These are phyloP conservation scores for Sialis fuliginosa DNA, from an alignment of 2,888 invertebrate genomes.

Conservation along the genomic window DNA sequence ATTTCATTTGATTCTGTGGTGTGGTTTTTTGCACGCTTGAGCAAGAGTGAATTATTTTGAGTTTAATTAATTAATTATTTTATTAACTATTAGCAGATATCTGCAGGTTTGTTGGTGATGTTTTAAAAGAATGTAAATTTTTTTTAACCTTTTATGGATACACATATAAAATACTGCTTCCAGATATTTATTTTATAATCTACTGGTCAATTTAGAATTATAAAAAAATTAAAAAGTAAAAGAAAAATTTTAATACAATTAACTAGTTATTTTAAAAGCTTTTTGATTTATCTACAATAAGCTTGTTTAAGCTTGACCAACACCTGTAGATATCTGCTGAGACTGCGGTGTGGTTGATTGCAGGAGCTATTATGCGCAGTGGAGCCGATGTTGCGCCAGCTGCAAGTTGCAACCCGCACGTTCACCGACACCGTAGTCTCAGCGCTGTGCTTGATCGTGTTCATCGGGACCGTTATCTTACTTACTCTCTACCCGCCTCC, in stretches of 20 bases:
- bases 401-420: slow-evolving; percentile 18
- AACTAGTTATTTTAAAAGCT: too few species aligned
- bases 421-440: slow-evolving; percentile 31
- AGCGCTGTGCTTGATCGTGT: slow-evolving; percentile 24
- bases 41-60: background rate
- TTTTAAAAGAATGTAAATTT: too few species aligned
- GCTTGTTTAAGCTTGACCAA: too few species aligned
- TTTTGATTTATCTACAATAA: too few species aligned
- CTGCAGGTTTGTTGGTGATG: too few species aligned
- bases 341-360: slow-evolving; percentile 31
- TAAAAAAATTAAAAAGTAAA: too few species aligned
- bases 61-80: background rate
- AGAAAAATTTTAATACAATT: too few species aligned
- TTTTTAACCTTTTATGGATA: too few species aligned
- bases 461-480: slow-evolving; percentile 27
- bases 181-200: too few species aligned
- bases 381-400: slow-evolving; percentile 32
- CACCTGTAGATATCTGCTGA: slow-evolving; percentile 13
- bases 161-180: too few species aligned
- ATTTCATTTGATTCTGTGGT: background rate
- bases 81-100: background rate
- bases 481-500: slow-evolving; percentile 30
- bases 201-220: too few species aligned
- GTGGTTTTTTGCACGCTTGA: background rate
- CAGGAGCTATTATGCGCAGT: slow-evolving; percentile 37